A percentile compares a stretch with the other conserved stretches of the same genome.
Conservation (phyloP, 2,113 vertebrate genomes). For the Ellobius talpinus region DNA sequence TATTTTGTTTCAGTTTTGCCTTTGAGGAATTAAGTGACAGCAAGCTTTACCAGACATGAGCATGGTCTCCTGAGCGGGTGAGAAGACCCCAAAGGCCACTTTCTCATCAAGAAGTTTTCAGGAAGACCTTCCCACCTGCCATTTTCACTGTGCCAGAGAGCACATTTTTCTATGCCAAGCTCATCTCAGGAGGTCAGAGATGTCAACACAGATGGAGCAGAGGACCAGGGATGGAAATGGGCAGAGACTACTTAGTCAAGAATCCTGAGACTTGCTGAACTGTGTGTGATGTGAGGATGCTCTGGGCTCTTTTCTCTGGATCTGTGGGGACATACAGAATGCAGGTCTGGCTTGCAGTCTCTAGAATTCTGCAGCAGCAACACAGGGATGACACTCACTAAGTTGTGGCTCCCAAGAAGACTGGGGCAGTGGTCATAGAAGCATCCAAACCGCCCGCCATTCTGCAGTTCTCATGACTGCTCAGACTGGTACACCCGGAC, state of each 20-base stretch:
- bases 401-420: too few species aligned
- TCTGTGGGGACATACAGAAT: neutral
- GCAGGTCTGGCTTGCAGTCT: neutral
- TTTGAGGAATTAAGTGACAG: neutral
- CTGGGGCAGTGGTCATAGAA: neutral
- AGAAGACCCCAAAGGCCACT: neutral
- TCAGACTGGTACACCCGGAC: neutral
- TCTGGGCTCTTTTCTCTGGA: too few species aligned
- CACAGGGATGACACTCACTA: neutral
- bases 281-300: neutral
- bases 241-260: neutral
- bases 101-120: neutral
- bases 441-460: neutral
- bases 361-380: neutral
- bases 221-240: neutral
- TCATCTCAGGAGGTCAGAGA: neutral
- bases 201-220: neutral
- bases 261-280: neutral
- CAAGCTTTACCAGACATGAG: neutral
- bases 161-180: neutral
- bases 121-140: neutral
- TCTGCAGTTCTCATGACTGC: neutral
- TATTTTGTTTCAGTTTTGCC: neutral
- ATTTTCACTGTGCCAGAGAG: neutral
- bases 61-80: neutral